phyloP scores from a whole-genome alignment of 2,888 invertebrate genomes.

The Xestia ashworthii region DNA sequence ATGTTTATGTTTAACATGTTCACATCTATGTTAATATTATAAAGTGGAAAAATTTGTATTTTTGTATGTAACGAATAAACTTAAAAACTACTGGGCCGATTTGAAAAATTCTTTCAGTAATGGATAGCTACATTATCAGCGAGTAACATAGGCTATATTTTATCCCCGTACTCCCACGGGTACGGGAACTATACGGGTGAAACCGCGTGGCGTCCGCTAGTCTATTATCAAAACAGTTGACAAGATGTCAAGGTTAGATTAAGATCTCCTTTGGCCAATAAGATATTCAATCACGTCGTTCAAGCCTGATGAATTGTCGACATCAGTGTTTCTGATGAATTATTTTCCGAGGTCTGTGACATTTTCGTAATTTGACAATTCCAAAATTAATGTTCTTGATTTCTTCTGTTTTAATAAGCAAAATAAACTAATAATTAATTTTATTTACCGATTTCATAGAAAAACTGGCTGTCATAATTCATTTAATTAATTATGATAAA shows the following conservation, averaged over 20 bases:
- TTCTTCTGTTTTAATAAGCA: conserved; percentile 19
- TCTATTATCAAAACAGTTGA: not conserved
- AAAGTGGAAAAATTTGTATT: too few relatives aligned
- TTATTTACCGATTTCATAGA: conserved; percentile 29
- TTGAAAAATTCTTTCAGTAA: too few relatives aligned
- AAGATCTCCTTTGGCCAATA: conserved; percentile 3
- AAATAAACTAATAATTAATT: conserved; percentile 25
- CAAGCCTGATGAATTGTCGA: not conserved
- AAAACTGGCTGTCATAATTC: conserved; percentile 37
- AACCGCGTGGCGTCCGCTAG: too few relatives aligned
- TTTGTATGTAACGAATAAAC: too few relatives aligned
- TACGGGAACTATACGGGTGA: too few relatives aligned
- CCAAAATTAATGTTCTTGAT: conserved; percentile 17
- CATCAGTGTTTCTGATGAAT: conserved; percentile 25
- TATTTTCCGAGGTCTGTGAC: not conserved
- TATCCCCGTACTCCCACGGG: too few relatives aligned
- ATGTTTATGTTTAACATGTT: not conserved
- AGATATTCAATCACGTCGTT: conserved; percentile 12
- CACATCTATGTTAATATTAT: not conserved
- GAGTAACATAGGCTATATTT: too few relatives aligned
- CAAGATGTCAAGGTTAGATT: conserved; percentile 5
- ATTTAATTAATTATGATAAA: conserved; percentile 34
- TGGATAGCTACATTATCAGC: too few relatives aligned
- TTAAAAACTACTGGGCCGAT: too few relatives aligned
- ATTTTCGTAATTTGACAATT: conserved; percentile 17